A percentile compares a stretch with the other conserved stretches of the same genome.
These are phyloP conservation scores for Nilaparvata lugens DNA, from an alignment of 1,140 invertebrate genomes.

Conservation along the genomic window DNA sequence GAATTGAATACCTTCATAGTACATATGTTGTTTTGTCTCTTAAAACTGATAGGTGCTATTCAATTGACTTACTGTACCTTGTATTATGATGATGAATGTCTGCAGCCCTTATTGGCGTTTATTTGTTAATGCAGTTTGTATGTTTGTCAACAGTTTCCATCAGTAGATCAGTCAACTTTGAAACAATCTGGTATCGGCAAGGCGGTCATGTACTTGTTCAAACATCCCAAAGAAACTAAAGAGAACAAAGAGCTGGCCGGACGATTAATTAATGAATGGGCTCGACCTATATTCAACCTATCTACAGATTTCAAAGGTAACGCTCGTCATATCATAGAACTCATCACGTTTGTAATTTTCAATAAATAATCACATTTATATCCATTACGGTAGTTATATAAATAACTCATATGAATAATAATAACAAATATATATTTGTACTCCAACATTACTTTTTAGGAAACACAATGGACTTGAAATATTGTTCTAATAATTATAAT, in stretches of 20 bases:
- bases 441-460: too few species aligned
- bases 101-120: not conserved
- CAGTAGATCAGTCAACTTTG: conserved; percentile 76
- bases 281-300: conserved; percentile 91
- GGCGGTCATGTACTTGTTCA: conserved; percentile 99
- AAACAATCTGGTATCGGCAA: conserved; percentile 95
- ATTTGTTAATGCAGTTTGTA: not conserved
- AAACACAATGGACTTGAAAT: too few species aligned
- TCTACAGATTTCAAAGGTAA: conserved; percentile 86
- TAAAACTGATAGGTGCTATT: too few species aligned
- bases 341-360: too few species aligned
- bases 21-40: too few species aligned
- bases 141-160: conserved; percentile 64
- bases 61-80: not conserved
- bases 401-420: not conserved
- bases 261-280: conserved; percentile 93
- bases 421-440: too few species aligned
- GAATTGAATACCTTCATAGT: too few species aligned
- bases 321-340: not conserved
- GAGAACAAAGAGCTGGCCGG: conserved; percentile 85
- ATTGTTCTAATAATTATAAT: too few species aligned
- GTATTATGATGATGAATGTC: not conserved
- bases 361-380: not conserved
- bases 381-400: not conserved
- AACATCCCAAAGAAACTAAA: conserved; percentile 96